Evolutionary conservation across 2,797 vertebrate genomes (phyloP).

Genomic region (Lacerta viridis): DNA sequence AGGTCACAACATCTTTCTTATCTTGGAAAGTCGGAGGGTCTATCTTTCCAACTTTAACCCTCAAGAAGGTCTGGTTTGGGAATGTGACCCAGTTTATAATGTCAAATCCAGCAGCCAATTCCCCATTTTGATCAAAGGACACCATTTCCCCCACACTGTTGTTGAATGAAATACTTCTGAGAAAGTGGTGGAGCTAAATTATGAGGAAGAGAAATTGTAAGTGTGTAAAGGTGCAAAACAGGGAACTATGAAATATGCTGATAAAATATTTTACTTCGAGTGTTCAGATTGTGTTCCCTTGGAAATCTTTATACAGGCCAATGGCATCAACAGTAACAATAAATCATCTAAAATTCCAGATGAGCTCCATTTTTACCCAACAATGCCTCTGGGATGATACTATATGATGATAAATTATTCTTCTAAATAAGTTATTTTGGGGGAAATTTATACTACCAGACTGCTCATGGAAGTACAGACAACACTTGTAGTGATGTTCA

Average conservation of each 20-base stretch:
- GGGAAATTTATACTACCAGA: fast-evolving
- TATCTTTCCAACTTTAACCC: not conserved
- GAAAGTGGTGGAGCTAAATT: not conserved
- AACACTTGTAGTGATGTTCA: fast-evolving
- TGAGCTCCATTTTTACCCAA: too few relatives aligned
- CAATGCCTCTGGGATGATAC: too few relatives aligned
- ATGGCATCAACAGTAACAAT: too few relatives aligned
- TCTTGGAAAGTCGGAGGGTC: not conserved
- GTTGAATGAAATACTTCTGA: slow-evolving; percentile 12
- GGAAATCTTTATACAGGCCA: too few relatives aligned
- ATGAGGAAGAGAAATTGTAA: not conserved
- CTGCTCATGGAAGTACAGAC: too few relatives aligned
- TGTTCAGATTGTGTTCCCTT: too few relatives aligned
- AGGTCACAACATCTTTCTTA: not conserved
- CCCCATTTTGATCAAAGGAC: slow-evolving; percentile 12
- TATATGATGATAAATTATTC: too few relatives aligned
- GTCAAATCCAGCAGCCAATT: not conserved
- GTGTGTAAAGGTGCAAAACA: too few relatives aligned
- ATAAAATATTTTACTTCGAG: too few relatives aligned
- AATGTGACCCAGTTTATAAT: slow-evolving; percentile 20
- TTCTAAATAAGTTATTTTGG: too few relatives aligned
- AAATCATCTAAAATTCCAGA: too few relatives aligned
- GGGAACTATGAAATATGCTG: too few relatives aligned
- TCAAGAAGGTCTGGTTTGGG: slow-evolving; percentile 5
- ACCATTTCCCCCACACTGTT: slow-evolving; percentile 14